Conservation (phyloP, 2,797 vertebrate species). For the Intellagama lesueurii region DNA sequence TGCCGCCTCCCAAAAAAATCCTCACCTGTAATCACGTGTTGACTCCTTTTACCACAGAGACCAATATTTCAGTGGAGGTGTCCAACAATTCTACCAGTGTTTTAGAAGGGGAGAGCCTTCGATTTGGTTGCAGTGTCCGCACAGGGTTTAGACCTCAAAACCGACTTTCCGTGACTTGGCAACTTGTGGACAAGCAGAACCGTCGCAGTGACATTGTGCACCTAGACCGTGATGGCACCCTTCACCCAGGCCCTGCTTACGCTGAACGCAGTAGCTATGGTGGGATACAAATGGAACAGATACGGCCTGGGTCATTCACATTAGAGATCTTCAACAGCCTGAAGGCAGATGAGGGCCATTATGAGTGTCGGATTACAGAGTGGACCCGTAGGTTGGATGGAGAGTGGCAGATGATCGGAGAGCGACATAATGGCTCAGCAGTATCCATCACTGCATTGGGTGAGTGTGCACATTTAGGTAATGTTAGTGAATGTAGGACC, state of each 20-base stretch:
- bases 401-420: conserved; percentile 92
- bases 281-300: conserved; percentile 82
- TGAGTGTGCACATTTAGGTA: conserved; percentile 67
- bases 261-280: conserved; percentile 80
- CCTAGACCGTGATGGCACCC: conserved; percentile 84
- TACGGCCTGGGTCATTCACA: conserved; percentile 78
- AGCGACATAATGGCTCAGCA: conserved; percentile 80
- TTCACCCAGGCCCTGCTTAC: conserved; percentile 76
- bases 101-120: conserved; percentile 90
- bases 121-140: conserved; percentile 86
- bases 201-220: conserved; percentile 84
- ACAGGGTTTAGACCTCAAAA: conserved; percentile 78
- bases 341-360: conserved; percentile 81
- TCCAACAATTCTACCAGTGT: conserved; percentile 88
- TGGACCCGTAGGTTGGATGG: conserved; percentile 83
- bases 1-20: not conserved
- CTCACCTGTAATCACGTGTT: conserved; percentile 52
- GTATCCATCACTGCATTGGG: conserved; percentile 91
- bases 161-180: conserved; percentile 89
- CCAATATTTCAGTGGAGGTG: conserved; percentile 91
- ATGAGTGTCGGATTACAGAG: conserved; percentile 82
- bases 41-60: conserved; percentile 82
- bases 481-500: not conserved
- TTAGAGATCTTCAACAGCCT: conserved; percentile 82
- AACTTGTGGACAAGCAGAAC: conserved; percentile 84